A percentile compares a stretch with the other conserved stretches of the same genome.
Evolutionary conservation across 2,113 vertebrate species (phyloP).

Genomic region (Ceyx cyanopectus): DNA sequence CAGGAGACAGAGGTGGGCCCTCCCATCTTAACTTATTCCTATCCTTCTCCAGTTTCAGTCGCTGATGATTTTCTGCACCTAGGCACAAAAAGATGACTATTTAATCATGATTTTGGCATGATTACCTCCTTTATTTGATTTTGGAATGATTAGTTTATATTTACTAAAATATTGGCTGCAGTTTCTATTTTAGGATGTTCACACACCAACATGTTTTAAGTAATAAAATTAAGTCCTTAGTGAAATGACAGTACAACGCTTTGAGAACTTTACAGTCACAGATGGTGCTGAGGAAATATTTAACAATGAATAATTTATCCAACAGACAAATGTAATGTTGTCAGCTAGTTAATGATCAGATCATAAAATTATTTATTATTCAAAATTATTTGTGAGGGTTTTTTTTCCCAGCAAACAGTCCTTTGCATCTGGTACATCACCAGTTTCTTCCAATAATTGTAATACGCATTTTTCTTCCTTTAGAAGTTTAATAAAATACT

Average conservation of each 20-base stretch:
- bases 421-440: background rate
- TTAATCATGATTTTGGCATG: background rate
- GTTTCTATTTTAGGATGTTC: background rate
- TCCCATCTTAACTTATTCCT: background rate
- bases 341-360: conserved; percentile 25
- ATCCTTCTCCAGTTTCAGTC: background rate
- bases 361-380: background rate
- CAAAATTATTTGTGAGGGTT: background rate
- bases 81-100: background rate
- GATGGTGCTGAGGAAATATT: conserved; percentile 47
- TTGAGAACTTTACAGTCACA: conserved; percentile 21
- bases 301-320: conserved; percentile 55
- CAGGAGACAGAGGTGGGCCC: background rate
- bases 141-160: background rate
- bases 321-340: conserved; percentile 3
- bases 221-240: background rate
- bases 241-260: conserved; percentile 3
- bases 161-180: background rate
- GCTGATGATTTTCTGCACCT: background rate
- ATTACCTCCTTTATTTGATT: background rate
- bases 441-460: background rate
- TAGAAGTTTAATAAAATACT: background rate
- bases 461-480: background rate
- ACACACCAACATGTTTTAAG: background rate
- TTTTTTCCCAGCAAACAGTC: background rate